Evolutionary conservation across 2,797 vertebrate genomes (phyloP), one percentile per base, ranked within the genome.

Genomic region (Acanthurus leucopareius): DNA sequence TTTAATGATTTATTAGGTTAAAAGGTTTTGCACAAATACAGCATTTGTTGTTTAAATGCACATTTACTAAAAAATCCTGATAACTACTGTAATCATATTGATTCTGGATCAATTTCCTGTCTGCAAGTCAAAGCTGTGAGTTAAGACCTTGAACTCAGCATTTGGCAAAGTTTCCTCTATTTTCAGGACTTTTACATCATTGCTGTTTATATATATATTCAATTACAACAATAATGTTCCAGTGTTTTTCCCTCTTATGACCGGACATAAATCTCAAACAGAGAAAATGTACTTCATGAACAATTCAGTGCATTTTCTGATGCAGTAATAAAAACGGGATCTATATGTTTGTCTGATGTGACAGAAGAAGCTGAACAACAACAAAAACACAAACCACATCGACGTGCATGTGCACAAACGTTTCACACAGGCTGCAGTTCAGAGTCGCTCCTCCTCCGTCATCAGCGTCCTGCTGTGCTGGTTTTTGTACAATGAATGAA

Each of bases 221-320:
- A 10, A 40, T 40, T 40, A 40, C 38, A 40, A 40, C 38, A 40
- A 40, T 40, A 7, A 40, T 10, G 10, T 7, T 7, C 6, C 6
- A 40, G 2, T 40, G 32, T 48, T 59, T 48, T 25, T n/a, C 2
- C 14, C 22, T 57, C 20, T 54, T 22, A 65, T 71, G 35, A 71
- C 53, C 51, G 64, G 53, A 69, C 63, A 64, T 67, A 9, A 49
- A 70, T 51, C 61, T 67, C 22, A 80, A 16, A 68, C 68, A 84
- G 58, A 62, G 44, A 53, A 69, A 56, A 20, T 51, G 45, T 42
- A 10, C 49, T 53, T 54, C 11, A 73, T 78, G 51, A 75, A 87
- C 85, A 73, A 82, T 77, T 86, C 73, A 77, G 10, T 22, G 42
- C 28, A 42, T 60, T 67, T 42, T 60, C 58, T 63, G 48, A 52